Evolutionary conservation across 2,113 vertebrate species (phyloP).

Genomic region (Gymnorhina tibicen): DNA sequence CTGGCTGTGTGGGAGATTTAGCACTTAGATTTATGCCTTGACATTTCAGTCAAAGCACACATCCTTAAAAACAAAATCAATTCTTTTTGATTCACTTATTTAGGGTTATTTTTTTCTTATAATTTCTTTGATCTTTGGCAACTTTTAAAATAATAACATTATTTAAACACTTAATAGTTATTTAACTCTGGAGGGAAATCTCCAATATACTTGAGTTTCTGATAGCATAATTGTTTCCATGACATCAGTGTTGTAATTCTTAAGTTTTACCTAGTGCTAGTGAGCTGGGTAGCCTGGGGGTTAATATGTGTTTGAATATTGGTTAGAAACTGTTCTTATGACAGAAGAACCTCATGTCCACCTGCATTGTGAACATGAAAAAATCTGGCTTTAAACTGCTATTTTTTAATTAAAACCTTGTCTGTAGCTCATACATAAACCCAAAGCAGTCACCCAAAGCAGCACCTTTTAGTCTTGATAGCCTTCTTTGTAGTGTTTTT

Average conservation of each 20-base stretch:
- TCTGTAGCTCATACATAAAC: not conserved
- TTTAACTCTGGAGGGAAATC: not conserved
- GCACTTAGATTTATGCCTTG: not conserved
- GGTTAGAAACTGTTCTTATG: not conserved
- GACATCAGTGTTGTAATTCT: not conserved
- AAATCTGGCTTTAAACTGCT: not conserved
- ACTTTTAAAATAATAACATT: not conserved
- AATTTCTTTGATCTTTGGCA: not conserved
- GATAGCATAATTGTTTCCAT: not conserved
- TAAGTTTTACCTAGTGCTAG: not conserved
- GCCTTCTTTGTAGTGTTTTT: not conserved
- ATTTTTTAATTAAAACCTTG: not conserved
- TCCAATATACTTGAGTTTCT: not conserved
- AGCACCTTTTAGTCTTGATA: not conserved
- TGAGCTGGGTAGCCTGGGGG: not conserved
- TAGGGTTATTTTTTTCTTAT: not conserved
- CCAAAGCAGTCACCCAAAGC: not conserved
- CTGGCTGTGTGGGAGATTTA: not conserved
- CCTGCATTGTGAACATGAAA: not conserved
- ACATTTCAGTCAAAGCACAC: not conserved
- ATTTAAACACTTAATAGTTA: not conserved
- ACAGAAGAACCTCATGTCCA: not conserved
- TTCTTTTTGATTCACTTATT: not conserved
- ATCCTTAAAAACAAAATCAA: not conserved
- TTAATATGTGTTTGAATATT: not conserved